Conservation (phyloP, 2,113 vertebrate genomes). For the Centrocercus urophasianus region DNA sequence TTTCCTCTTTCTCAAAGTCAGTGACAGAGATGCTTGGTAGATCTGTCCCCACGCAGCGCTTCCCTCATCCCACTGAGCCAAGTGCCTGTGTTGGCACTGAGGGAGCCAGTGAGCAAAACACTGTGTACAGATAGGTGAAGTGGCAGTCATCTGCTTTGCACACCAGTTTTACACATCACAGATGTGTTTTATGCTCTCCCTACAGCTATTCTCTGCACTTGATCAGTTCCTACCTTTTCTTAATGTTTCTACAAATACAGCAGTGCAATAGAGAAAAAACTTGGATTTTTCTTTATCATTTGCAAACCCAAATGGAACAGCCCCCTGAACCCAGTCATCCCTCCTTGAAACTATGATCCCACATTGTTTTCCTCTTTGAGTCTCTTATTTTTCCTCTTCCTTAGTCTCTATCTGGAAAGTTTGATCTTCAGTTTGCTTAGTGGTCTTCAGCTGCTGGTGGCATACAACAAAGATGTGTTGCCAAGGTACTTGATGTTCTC, state of each 20-base stretch:
- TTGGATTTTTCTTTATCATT: neutral
- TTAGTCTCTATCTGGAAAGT: neutral
- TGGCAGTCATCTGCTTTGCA: neutral
- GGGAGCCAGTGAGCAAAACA: slow-evolving; percentile 39
- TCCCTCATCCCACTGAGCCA: neutral
- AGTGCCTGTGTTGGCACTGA: neutral
- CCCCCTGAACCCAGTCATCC: no score
- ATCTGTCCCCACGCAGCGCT: slow-evolving; percentile 34
- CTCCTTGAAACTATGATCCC: neutral
- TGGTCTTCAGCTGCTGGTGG: neutral
- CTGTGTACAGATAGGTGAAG: slow-evolving; percentile 37
- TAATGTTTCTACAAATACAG: neutral
- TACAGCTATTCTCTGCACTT: neutral
- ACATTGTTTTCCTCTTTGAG: neutral
- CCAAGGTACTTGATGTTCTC: neutral
- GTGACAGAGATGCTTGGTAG: neutral
- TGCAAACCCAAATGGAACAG: neutral
- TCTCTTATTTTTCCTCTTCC: neutral
- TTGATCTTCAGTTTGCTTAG: neutral
- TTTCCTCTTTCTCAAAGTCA: slow-evolving; percentile 30
- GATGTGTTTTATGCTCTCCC: slow-evolving; percentile 8
- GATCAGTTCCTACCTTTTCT: neutral
- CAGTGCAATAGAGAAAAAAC: neutral
- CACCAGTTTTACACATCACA: neutral
- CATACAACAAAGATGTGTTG: neutral